Percentiles rank a stretch among this genome's conserved stretches.
Conservation (phyloP, 2,797 vertebrate species). For the Erpetoichthys calabaricus region DNA sequence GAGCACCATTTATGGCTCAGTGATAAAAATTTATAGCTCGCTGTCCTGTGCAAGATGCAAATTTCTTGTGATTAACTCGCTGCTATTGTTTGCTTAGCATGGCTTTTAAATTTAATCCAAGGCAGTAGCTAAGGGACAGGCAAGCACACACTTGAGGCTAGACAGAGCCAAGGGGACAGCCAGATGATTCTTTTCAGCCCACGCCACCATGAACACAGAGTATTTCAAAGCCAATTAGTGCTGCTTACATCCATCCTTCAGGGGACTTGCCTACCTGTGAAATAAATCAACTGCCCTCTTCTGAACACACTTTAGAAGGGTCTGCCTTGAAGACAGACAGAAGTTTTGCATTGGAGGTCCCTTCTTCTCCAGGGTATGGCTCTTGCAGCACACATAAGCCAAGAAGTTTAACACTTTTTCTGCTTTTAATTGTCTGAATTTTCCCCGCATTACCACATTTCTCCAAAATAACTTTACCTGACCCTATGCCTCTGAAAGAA, state of each 20-base stretch:
- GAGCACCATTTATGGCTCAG: no score
- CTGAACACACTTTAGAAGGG: conserved; percentile 14
- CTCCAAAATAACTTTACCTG: no score
- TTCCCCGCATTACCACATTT: no score
- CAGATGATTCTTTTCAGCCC: conserved; percentile 20
- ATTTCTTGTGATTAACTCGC: no score
- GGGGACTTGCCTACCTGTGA: conserved; percentile 14
- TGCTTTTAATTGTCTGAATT: no score
- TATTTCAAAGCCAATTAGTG: conserved; percentile 26
- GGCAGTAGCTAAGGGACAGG: conserved; percentile 10
- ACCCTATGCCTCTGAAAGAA: no score
- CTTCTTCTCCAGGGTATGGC: no score
- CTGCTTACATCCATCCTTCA: conserved; percentile 10
- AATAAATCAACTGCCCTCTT: conserved; percentile 7
- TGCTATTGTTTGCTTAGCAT: not conserved
- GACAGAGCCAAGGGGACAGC: conserved; percentile 7
- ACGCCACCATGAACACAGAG: conserved; percentile 20
- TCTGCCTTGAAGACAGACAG: conserved; percentile 14
- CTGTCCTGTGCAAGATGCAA: no score
- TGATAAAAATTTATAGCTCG: no score
- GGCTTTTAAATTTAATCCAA: conserved; percentile 12
- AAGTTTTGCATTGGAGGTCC: conserved; percentile 14
- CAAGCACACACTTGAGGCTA: conserved; percentile 1
- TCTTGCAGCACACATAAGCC: no score
- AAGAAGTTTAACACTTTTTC: no score